phyloP scores from a whole-genome alignment of 1,140 invertebrate genomes.

The Hormaphis cornu region DNA sequence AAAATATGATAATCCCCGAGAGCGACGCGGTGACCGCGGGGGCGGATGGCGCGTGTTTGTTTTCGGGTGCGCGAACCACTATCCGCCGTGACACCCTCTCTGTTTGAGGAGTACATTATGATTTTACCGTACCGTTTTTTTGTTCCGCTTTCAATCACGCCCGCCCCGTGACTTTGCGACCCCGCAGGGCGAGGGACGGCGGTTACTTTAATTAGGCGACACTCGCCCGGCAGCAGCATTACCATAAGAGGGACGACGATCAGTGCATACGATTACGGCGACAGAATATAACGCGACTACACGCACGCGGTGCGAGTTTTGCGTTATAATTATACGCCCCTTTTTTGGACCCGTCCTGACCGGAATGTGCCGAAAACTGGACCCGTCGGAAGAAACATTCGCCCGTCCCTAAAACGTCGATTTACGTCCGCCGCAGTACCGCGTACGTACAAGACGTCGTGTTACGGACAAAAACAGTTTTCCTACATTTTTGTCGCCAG shows the following conservation, averaged over 20 bases:
- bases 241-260: slow-evolving; percentile 15
- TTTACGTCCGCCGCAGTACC: too few relatives aligned
- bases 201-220: slow-evolving; percentile 12
- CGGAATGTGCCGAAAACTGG: too few relatives aligned
- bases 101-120: background rate
- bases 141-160: background rate
- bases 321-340: background rate
- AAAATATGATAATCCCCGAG: too few relatives aligned
- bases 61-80: background rate
- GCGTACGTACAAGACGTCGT: too few relatives aligned
- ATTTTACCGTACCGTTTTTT: slow-evolving; percentile 1
- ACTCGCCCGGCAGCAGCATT: background rate
- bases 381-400: too few relatives aligned
- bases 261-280: background rate
- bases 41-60: background rate
- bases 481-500: too few relatives aligned
- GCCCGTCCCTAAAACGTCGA: too few relatives aligned
- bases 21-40: too few relatives aligned
- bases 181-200: background rate
- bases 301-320: background rate
- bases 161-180: too few relatives aligned
- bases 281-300: background rate
- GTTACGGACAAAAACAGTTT: too few relatives aligned
- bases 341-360: too few relatives aligned
- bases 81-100: background rate